Percentiles rank a stretch among this genome's conserved stretches.
These are phyloP conservation scores for Contarinia nasturtii DNA, from an alignment of 1,140 invertebrate species.

Conservation along the genomic window DNA sequence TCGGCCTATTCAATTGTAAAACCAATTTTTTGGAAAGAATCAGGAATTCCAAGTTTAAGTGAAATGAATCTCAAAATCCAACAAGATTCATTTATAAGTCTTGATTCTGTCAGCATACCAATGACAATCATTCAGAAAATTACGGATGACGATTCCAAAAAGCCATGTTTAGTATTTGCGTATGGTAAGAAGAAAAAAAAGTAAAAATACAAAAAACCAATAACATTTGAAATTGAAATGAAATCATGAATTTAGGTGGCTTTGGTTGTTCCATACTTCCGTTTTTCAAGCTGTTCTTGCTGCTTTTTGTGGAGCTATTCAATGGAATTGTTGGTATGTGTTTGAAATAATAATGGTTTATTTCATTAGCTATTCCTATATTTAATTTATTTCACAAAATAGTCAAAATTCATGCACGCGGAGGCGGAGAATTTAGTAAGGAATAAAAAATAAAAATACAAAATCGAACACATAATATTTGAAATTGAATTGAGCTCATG, in stretches of 20 bases:
- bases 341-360: not conserved
- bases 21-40: not conserved
- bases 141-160: not conserved
- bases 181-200: no score
- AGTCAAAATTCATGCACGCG: not conserved
- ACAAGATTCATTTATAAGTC: not conserved
- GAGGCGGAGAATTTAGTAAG: not conserved
- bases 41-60: not conserved
- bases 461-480: no score
- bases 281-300: not conserved
- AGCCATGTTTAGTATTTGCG: not conserved
- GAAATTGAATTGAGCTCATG: no score
- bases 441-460: no score
- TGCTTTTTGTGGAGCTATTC: not conserved
- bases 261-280: not conserved
- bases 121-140: not conserved
- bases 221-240: no score
- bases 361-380: not conserved
- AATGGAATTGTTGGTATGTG: not conserved
- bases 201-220: no score
- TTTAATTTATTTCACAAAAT: not conserved
- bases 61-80: not conserved
- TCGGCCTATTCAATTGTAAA: not conserved
- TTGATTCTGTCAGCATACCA: not conserved
- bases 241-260: no score